Evolutionary conservation across 2,888 invertebrate species (phyloP).

Genomic region (Reticulitermes lucifugus): DNA sequence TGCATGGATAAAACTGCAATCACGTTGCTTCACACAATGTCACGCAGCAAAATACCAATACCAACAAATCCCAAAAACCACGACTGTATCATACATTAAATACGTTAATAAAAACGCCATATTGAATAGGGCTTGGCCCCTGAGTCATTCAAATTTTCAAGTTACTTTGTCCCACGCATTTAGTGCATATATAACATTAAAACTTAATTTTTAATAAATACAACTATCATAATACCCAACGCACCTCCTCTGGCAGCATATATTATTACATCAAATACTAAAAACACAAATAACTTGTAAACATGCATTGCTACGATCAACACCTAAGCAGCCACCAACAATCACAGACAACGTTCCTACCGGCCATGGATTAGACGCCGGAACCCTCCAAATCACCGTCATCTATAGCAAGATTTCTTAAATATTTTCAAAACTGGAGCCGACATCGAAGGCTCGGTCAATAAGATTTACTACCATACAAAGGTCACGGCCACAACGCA

Average conservation of each 20-base stretch:
- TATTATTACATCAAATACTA: conserved; percentile 6
- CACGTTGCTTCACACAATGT: no score
- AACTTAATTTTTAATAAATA: neutral
- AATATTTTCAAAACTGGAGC: no score
- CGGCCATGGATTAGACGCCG: no score
- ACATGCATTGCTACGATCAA: neutral
- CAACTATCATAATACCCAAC: neutral
- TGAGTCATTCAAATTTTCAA: conserved; percentile 23
- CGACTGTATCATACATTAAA: neutral
- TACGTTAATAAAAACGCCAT: conserved; percentile 14
- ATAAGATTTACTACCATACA: no score
- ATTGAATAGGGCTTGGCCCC: conserved; percentile 20
- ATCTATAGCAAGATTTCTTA: no score
- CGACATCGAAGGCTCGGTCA: no score
- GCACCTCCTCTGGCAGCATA: neutral
- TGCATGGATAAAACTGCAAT: no score
- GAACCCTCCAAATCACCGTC: no score
- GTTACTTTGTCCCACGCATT: neutral
- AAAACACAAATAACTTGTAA: neutral
- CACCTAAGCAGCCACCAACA: neutral
- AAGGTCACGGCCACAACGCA: no score
- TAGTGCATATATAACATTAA: neutral
- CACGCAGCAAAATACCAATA: no score
- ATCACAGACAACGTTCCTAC: no score
- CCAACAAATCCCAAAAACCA: neutral